Conservation (phyloP, 2,888 invertebrate species). For the Branchipolynoe longqiensis region DNA sequence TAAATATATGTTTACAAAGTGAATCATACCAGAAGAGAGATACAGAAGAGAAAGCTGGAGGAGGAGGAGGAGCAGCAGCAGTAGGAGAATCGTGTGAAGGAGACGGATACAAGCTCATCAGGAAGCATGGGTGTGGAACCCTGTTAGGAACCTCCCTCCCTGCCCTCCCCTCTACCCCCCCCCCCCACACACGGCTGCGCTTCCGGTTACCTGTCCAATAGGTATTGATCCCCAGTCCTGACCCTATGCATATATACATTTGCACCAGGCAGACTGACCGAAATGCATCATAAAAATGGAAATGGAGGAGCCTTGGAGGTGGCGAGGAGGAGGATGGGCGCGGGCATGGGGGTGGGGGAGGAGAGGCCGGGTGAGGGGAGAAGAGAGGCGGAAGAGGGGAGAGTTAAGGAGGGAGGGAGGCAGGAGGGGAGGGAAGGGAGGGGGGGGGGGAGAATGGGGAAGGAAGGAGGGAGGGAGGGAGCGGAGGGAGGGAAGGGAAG, state of each 20-base stretch:
- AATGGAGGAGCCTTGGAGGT: neutral
- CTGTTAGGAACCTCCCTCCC: constrained; percentile 27
- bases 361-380: neutral
- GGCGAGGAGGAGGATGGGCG: neutral
- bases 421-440: no score
- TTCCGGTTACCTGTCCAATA: constrained; percentile 42
- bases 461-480: no score
- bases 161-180: neutral
- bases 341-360: neutral
- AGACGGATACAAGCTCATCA: neutral
- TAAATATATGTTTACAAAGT: no score
- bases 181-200: neutral
- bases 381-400: neutral
- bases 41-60: no score
- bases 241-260: constrained; percentile 56
- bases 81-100: neutral
- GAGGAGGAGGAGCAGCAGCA: neutral
- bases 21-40: no score
- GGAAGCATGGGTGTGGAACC: neutral
- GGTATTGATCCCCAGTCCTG: constrained; percentile 41
- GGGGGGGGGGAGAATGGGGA: no score
- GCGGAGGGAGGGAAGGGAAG: no score
- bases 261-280: constrained; percentile 25
- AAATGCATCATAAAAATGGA: constrained; percentile 55
- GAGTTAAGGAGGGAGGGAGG: neutral